Evolutionary conservation across 2,113 vertebrate genomes (phyloP).

Genomic region (Sorex fumeus): DNA sequence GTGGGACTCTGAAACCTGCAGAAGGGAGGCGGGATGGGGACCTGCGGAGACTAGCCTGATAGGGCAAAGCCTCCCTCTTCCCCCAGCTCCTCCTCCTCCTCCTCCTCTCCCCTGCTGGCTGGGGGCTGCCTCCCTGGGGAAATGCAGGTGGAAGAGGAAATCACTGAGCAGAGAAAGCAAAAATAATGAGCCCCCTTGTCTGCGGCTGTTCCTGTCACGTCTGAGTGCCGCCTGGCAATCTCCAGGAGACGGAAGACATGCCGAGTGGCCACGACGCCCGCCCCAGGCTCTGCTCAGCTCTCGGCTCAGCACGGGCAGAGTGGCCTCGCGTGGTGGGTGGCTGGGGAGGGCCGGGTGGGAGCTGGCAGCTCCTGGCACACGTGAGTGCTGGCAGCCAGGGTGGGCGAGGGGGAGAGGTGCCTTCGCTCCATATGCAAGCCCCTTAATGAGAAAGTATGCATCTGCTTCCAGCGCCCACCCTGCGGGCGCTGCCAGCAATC

Average conservation of each 20-base stretch:
- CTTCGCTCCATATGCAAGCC: conserved; percentile 77
- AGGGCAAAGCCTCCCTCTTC: too few relatives aligned
- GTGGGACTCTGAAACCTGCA: neutral
- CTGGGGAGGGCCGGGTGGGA: neutral
- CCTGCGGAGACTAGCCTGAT: too few relatives aligned
- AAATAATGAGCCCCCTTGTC: conserved; percentile 76
- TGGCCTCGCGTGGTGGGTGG: neutral
- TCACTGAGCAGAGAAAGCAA: conserved; percentile 73
- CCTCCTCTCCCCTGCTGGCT: neutral
- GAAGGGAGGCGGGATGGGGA: too few relatives aligned
- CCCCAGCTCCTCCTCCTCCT: neutral
- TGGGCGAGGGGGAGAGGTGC: conserved; percentile 68
- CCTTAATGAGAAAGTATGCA: conserved; percentile 79
- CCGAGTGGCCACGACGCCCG: fast-evolving
- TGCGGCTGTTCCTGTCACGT: conserved; percentile 71
- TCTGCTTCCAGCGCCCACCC: conserved; percentile 73
- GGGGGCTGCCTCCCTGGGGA: neutral
- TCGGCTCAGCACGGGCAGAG: neutral
- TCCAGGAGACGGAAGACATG: neutral
- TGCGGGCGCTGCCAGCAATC: conserved; percentile 66
- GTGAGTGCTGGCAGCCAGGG: conserved; percentile 32
- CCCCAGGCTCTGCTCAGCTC: neutral
- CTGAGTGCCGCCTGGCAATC: neutral
- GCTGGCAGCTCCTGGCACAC: neutral
- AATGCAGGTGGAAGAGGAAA: conserved; percentile 55